These are phyloP conservation scores for Etia nguti DNA, from an alignment of 2,113 vertebrate genomes.

Conservation along the genomic window DNA sequence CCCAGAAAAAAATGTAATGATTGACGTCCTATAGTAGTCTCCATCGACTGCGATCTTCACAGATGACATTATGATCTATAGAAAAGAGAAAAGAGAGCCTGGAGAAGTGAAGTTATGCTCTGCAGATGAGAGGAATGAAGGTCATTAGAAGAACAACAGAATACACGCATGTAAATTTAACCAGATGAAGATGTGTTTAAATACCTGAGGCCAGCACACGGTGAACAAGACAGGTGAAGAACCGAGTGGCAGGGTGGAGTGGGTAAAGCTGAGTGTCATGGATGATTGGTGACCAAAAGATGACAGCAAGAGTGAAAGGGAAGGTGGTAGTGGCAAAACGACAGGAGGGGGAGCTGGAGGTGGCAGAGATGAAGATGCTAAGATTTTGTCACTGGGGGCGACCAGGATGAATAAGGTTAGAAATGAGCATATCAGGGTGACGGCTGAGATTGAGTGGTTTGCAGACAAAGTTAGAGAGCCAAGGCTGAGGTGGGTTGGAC, in stretches of 20 bases:
- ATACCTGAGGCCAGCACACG: neutral
- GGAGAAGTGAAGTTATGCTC: neutral
- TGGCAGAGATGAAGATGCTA: neutral
- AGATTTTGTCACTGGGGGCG: rapidly evolving
- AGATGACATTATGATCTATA: neutral
- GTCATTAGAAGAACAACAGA: neutral
- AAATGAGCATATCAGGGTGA: neutral
- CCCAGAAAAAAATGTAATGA: neutral
- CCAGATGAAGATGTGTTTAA: neutral
- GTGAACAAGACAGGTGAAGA: neutral
- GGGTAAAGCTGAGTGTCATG: neutral
- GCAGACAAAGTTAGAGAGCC: neutral
- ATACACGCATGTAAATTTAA: neutral
- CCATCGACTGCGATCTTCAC: rapidly evolving
- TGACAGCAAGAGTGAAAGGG: neutral
- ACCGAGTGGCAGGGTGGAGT: neutral
- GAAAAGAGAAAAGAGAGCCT: neutral
- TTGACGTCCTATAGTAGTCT: neutral
- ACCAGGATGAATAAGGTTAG: neutral
- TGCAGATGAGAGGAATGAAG: neutral
- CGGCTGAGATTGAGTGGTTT: neutral
- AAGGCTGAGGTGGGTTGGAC: neutral
- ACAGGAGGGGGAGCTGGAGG: neutral
- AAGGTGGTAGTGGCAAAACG: neutral
- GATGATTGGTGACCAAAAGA: rapidly evolving